Evolutionary conservation across 2,888 invertebrate genomes (phyloP).

Genomic region (Ochropleura leucogaster): DNA sequence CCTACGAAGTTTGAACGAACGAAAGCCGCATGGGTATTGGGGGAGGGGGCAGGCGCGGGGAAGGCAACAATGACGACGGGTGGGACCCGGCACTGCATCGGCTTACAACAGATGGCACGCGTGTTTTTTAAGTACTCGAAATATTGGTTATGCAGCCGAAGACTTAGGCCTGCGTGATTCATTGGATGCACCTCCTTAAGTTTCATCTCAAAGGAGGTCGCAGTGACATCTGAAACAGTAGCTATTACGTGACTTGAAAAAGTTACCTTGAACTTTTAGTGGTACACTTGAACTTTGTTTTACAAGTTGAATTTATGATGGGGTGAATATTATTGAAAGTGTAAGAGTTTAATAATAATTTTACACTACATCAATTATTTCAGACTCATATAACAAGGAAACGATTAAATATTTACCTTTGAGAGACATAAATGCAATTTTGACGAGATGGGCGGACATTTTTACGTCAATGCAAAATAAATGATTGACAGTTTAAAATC

Average conservation of each 20-base stretch:
- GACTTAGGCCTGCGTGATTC: conserved; percentile 88
- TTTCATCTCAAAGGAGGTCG: conserved; percentile 89
- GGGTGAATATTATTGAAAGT: neutral
- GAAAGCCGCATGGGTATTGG: conserved; percentile 89
- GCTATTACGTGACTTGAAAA: conserved; percentile 60
- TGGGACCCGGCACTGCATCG: conserved; percentile 88
- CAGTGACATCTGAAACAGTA: conserved; percentile 76
- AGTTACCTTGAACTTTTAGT: conserved; percentile 24
- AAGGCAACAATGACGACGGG: conserved; percentile 80
- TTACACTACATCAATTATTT: conserved; percentile 2
- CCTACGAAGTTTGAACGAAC: conserved; percentile 91
- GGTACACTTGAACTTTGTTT: conserved; percentile 29
- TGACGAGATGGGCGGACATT: conserved; percentile 82
- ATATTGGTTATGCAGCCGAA: conserved; percentile 88
- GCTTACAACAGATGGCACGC: conserved; percentile 90
- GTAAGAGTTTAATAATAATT: neutral
- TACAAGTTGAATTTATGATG: neutral
- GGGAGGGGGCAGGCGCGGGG: conserved; percentile 77
- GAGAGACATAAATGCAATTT: conserved; percentile 58
- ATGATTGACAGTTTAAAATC: conserved; percentile 83
- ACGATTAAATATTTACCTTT: conserved; percentile 40
- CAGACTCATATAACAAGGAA: conserved; percentile 20
- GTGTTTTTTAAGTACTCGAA: conserved; percentile 88
- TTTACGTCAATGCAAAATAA: conserved; percentile 75
- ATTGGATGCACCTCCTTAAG: conserved; percentile 83